These are phyloP conservation scores for Tenthredo livida DNA, from an alignment of 2,888 invertebrate species.

Conservation along the genomic window DNA sequence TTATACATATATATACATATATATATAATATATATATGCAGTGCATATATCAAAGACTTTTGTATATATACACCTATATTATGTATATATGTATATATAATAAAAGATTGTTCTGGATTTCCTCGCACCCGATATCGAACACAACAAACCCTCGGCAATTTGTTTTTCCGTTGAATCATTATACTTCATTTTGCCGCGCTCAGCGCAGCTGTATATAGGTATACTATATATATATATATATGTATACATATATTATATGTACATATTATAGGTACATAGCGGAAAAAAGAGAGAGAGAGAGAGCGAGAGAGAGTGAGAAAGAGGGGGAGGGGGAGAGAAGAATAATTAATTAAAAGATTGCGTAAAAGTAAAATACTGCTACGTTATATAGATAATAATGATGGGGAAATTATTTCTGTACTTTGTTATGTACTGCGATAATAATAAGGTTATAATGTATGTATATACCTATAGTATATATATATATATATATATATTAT, in stretches of 20 bases:
- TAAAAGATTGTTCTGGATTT: slow-evolving; percentile 27
- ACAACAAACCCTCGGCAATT: slow-evolving; percentile 30
- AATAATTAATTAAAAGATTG: slow-evolving; percentile 6
- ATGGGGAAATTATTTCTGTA: background rate
- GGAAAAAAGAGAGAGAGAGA: background rate
- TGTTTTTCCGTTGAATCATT: slow-evolving; percentile 31
- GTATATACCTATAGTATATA: background rate
- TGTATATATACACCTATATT: background rate
- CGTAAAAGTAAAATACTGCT: slow-evolving; percentile 1
- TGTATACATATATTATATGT: background rate
- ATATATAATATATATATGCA: background rate
- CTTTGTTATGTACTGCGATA: background rate
- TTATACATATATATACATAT: background rate
- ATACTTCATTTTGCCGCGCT: slow-evolving; percentile 2
- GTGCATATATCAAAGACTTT: background rate
- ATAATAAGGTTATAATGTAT: background rate
- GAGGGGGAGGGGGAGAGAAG: background rate
- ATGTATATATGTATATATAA: too few species aligned
- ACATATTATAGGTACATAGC: background rate
- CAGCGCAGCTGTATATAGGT: background rate
- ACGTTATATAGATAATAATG: slow-evolving; percentile 14
- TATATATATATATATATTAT: background rate
- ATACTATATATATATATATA: background rate
- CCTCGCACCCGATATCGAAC: slow-evolving; percentile 13
- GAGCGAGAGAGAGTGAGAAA: too few species aligned